Percentiles rank a stretch among this genome's conserved stretches.
Conservation (phyloP, 2,797 vertebrate species). For the Chromis chromis region DNA sequence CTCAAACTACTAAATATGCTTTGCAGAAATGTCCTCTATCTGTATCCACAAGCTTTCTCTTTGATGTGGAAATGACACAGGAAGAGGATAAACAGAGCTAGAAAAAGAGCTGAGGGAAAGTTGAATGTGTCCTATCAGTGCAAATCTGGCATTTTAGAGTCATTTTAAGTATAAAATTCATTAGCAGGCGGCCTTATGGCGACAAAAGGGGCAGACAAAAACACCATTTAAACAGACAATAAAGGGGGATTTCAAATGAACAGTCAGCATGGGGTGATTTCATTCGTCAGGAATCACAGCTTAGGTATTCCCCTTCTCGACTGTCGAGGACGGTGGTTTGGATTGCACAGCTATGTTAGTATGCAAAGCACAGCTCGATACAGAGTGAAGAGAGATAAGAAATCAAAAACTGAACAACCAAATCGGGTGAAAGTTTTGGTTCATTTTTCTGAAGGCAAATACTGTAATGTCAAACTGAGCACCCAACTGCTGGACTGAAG, state of each 20-base stretch:
- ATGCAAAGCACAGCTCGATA: conserved; percentile 1
- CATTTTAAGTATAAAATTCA: background rate
- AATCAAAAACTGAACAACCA: background rate
- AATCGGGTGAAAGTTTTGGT: background rate
- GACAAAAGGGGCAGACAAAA: conserved; percentile 7
- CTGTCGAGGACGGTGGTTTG: conserved; percentile 23
- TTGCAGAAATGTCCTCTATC: background rate
- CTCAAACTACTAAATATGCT: background rate
- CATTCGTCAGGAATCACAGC: conserved; percentile 52
- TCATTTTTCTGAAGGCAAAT: conserved; percentile 6
- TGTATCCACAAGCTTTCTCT: conserved; percentile 13
- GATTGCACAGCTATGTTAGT: background rate
- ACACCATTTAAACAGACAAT: conserved; percentile 15
- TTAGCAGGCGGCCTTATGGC: background rate
- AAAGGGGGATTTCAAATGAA: conserved; percentile 56
- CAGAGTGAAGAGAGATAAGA: background rate
- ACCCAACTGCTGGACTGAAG: too few relatives aligned
- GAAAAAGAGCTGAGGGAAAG: conserved; percentile 3
- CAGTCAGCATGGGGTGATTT: conserved; percentile 58
- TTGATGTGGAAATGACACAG: conserved; percentile 38
- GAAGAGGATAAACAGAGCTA: conserved; percentile 14
- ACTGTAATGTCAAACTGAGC: background rate
- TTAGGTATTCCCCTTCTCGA: conserved; percentile 70
- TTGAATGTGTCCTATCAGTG: background rate
- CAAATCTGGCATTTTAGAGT: background rate